Percentiles rank a stretch among this genome's conserved stretches.
Evolutionary conservation across 1,140 invertebrate species (phyloP).

Genomic region (Anoplophora glabripennis): DNA sequence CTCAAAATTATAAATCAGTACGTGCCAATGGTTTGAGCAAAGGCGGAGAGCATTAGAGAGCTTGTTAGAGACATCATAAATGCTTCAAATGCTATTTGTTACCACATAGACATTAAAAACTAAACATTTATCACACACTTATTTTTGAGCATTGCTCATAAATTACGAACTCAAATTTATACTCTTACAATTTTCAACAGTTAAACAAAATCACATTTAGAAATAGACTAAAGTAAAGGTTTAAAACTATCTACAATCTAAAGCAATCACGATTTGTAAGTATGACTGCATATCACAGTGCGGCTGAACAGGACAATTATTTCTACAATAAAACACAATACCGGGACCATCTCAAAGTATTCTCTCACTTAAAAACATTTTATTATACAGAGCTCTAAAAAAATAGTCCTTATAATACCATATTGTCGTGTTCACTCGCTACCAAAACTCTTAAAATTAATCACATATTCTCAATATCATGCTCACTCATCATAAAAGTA

Average conservation of each 20-base stretch:
- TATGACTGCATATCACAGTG: conserved; percentile 40
- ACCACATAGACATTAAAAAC: conserved; percentile 23
- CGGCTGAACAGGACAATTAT: conserved; percentile 46
- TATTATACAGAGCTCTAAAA: neutral
- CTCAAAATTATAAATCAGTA: conserved; percentile 35
- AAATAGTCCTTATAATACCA: conserved; percentile 1
- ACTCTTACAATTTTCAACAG: conserved; percentile 40
- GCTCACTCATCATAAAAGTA: conserved; percentile 37
- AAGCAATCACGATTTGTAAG: conserved; percentile 25
- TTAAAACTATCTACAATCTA: conserved; percentile 39
- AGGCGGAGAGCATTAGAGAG: conserved; percentile 5
- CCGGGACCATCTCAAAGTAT: neutral
- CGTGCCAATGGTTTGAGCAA: conserved; percentile 17
- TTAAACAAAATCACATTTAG: conserved; percentile 45
- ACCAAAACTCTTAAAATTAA: conserved; percentile 40
- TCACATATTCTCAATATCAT: conserved; percentile 30
- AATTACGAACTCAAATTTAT: conserved; percentile 42
- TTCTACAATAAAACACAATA: conserved; percentile 1
- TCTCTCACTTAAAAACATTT: neutral
- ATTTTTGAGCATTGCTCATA: conserved; percentile 35
- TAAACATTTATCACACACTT: conserved; percentile 34
- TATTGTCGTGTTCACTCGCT: conserved; percentile 51
- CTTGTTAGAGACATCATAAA: conserved; percentile 2
- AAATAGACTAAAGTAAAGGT: conserved; percentile 40
- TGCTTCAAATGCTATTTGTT: conserved; percentile 16